phyloP scores from a whole-genome alignment of 1,140 invertebrate genomes.

The Dysdera silvatica region DNA sequence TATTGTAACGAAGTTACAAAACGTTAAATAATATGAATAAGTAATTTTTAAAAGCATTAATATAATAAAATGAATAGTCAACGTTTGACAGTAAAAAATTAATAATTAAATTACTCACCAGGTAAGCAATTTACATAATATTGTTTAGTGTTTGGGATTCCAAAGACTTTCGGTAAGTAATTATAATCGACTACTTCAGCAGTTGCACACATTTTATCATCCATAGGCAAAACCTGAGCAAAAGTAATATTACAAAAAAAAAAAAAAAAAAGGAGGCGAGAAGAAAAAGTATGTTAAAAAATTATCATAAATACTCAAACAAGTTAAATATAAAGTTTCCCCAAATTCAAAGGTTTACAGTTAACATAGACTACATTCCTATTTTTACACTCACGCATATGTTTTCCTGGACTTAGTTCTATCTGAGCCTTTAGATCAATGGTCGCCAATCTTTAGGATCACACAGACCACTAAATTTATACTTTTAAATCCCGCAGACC shows the following conservation, averaged over 20 bases:
- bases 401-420: too few species aligned
- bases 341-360: too few species aligned
- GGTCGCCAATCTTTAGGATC: too few species aligned
- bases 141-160: constrained; percentile 5
- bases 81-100: not conserved
- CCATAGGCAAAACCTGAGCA: constrained; percentile 14
- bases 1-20: not conserved
- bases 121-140: not conserved
- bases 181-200: constrained; percentile 21
- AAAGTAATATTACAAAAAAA: not conserved
- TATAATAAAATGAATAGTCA: not conserved
- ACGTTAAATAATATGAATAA: not conserved
- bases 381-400: too few species aligned
- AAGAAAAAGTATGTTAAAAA: not conserved
- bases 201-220: constrained; percentile 24
- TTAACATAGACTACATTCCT: too few species aligned
- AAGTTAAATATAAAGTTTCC: not conserved
- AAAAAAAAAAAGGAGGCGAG: too few species aligned
- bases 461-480: too few species aligned
- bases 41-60: not conserved
- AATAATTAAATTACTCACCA: not conserved
- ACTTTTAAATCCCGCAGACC: too few species aligned
- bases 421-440: too few species aligned
- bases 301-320: not conserved
- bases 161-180: constrained; percentile 12